Conservation (phyloP, 2,113 vertebrate genomes). For the Speoplatyrhinus poulsoni region DNA sequence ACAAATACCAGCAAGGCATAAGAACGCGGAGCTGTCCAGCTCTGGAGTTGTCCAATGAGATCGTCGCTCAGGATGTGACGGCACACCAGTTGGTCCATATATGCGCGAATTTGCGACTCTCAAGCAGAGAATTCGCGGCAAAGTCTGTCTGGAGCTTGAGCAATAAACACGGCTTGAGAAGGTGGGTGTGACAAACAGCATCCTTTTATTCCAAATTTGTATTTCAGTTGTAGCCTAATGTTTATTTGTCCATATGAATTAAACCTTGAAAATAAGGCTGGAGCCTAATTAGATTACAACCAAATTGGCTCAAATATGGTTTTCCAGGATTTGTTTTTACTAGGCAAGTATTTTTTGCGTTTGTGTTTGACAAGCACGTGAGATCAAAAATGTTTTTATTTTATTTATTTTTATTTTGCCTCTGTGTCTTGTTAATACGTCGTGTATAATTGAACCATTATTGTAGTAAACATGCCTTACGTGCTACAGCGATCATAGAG, state of each 20-base stretch:
- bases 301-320: no score
- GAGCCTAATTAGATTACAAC: not conserved
- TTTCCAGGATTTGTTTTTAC: not conserved
- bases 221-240: not conserved
- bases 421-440: not conserved
- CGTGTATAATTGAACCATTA: no score
- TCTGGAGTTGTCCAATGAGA: constrained; percentile 41
- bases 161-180: constrained; percentile 34
- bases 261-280: no score
- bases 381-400: not conserved
- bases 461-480: no score
- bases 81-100: constrained; percentile 54
- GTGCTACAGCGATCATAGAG: not conserved
- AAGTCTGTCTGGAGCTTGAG: constrained; percentile 13
- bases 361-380: not conserved
- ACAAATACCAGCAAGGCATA: constrained; percentile 48
- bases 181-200: constrained; percentile 67
- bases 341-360: not conserved
- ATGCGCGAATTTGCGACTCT: constrained; percentile 38
- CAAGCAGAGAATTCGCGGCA: constrained; percentile 43
- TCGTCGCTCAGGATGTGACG: constrained; percentile 40
- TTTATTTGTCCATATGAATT: no score
- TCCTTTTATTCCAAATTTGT: not conserved
- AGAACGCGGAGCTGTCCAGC: not conserved
- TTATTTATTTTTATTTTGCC: not conserved